Percentiles rank a stretch among this genome's conserved stretches.
Conservation (phyloP, 2,797 vertebrate species). For the Peromyscus melanophrys region DNA sequence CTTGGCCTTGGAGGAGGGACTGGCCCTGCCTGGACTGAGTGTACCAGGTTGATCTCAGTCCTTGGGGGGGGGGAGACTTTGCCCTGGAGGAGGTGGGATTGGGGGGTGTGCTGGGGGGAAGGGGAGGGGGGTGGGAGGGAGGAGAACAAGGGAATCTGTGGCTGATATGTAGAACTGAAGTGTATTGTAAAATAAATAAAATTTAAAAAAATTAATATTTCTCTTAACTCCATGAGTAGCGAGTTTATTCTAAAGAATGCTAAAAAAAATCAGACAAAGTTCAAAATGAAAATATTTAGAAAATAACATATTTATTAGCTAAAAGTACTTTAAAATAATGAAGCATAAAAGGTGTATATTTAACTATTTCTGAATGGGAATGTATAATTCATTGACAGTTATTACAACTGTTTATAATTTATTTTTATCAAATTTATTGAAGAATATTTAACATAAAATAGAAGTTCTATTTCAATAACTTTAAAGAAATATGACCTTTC, state of each 20-base stretch:
- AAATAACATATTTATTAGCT: not conserved
- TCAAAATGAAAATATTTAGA: not conserved
- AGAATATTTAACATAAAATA: not conserved
- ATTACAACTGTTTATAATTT: not conserved
- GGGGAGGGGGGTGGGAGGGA: no score
- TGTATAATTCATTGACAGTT: not conserved
- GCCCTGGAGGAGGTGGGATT: no score
- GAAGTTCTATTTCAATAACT: not conserved
- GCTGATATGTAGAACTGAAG: no score
- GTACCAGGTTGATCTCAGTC: no score
- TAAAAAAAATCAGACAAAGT: not conserved
- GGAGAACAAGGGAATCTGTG: no score
- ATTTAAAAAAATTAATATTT: not conserved
- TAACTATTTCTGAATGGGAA: not conserved
- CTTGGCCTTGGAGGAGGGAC: no score
- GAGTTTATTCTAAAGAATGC: not conserved
- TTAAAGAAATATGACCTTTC: not conserved
- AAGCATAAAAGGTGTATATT: not conserved
- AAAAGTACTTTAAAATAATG: not conserved
- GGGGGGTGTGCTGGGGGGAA: no score
- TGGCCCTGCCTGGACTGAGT: no score
- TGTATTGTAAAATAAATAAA: no score
- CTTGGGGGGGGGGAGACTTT: no score
- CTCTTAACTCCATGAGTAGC: not conserved
- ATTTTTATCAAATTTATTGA: slow-evolving; percentile 18